Conservation (phyloP, 2,113 vertebrate genomes). For the Oceanites oceanicus region DNA sequence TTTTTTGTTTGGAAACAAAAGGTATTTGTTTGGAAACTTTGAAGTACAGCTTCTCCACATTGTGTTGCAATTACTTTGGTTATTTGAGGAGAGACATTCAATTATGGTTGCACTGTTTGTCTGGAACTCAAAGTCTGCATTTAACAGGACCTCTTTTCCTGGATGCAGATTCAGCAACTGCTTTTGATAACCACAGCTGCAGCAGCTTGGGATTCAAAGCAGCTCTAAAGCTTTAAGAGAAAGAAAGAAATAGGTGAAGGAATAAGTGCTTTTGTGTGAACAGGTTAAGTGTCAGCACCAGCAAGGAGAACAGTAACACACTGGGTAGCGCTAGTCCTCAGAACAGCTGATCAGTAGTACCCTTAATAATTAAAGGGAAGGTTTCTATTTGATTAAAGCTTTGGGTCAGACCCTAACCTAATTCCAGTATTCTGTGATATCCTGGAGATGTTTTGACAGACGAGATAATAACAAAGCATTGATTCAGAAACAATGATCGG, state of each 20-base stretch:
- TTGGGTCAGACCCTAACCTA: not conserved
- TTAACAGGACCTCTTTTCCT: not conserved
- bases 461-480: not conserved
- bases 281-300: not conserved
- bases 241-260: not conserved
- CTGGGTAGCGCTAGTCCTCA: not conserved
- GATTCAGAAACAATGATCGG: not conserved
- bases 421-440: not conserved
- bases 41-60: not conserved
- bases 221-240: not conserved
- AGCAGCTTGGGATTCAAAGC: not conserved
- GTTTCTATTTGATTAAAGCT: not conserved
- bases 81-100: not conserved
- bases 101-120: not conserved
- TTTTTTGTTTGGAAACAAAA: not conserved
- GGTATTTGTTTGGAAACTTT: not conserved
- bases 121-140: not conserved
- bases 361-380: not conserved
- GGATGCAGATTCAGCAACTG: not conserved
- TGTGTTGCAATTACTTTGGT: not conserved
- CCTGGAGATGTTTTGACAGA: not conserved
- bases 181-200: not conserved
- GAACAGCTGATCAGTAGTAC: not conserved
- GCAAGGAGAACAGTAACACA: not conserved
- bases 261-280: not conserved